Evolutionary conservation across 2,888 invertebrate genomes (phyloP).

Genomic region (Pachliopta kotzebuea): DNA sequence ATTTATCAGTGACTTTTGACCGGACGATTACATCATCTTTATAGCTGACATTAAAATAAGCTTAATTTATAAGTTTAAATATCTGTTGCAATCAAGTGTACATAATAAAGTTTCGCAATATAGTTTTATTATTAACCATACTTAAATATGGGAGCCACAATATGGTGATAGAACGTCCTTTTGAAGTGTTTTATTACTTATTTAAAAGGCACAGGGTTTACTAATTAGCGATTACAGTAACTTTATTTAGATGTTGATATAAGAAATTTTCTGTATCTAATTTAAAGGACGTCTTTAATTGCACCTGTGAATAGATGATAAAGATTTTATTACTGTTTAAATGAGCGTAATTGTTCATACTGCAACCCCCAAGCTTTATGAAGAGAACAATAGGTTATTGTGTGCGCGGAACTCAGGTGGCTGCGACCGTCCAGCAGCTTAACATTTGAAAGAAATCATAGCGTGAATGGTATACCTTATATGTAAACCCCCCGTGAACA

Average conservation of each 20-base stretch:
- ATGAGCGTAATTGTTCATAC: conserved; percentile 16
- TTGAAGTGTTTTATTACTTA: not conserved
- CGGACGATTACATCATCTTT: conserved; percentile 30
- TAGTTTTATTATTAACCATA: too few species aligned
- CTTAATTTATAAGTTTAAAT: not conserved
- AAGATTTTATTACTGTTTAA: conserved; percentile 18
- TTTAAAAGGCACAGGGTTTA: not conserved
- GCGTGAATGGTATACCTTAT: conserved; percentile 3
- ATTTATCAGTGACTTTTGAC: conserved; percentile 36
- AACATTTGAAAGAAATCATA: conserved; percentile 8
- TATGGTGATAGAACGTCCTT: not conserved
- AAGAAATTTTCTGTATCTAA: not conserved
- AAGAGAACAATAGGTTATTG: conserved; percentile 24
- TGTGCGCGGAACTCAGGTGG: conserved; percentile 12
- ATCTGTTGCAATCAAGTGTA: too few species aligned
- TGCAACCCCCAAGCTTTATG: conserved; percentile 14
- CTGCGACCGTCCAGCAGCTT: conserved; percentile 5
- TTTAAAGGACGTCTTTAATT: conserved; percentile 1
- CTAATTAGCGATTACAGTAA: not conserved
- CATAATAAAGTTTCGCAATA: too few species aligned
- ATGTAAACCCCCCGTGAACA: not conserved
- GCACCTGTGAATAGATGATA: conserved; percentile 5
- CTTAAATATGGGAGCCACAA: not conserved
- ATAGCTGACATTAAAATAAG: not conserved
- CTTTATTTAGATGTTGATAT: not conserved